Evolutionary conservation across 2,888 invertebrate species (phyloP).

Genomic region (Athalia cordata): DNA sequence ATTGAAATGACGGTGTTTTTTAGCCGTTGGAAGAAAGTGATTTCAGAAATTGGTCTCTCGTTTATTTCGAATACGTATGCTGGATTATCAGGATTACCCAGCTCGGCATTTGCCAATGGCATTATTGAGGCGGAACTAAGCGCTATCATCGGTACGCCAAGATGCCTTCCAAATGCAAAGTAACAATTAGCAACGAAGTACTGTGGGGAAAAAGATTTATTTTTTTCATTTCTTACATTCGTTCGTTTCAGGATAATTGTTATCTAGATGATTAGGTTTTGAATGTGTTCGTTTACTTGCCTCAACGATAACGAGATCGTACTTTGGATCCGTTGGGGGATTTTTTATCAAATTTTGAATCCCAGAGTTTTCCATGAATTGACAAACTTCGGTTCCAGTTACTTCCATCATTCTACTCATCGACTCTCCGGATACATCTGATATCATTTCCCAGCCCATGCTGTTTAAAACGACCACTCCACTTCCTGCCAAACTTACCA

Average conservation of each 20-base stretch:
- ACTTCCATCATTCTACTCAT: conserved; percentile 22
- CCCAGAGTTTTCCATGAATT: conserved; percentile 49
- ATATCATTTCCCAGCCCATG: conserved; percentile 49
- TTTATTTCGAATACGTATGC: conserved; percentile 55
- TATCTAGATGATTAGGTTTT: background rate
- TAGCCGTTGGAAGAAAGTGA: conserved; percentile 61
- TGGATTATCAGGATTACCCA: conserved; percentile 62
- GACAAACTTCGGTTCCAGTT: conserved; percentile 45
- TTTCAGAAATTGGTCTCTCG: conserved; percentile 48
- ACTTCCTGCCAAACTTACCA: conserved; percentile 56
- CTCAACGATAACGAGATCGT: conserved; percentile 56
- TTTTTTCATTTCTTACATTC: background rate
- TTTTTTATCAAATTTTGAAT: conserved; percentile 53
- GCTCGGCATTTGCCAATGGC: conserved; percentile 59
- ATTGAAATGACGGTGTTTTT: conserved; percentile 55
- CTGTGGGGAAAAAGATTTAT: conserved; percentile 48
- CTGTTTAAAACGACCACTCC: conserved; percentile 48
- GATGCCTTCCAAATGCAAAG: conserved; percentile 58
- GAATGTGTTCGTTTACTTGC: conserved; percentile 44
- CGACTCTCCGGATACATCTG: conserved; percentile 40
- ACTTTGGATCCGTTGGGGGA: conserved; percentile 52
- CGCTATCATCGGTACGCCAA: conserved; percentile 62
- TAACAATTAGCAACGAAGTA: conserved; percentile 64
- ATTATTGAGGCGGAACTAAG: conserved; percentile 55
- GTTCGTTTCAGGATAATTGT: background rate